Evolutionary conservation across 2,113 vertebrate genomes (phyloP).

Genomic region (Aptenodytes forsteri): DNA sequence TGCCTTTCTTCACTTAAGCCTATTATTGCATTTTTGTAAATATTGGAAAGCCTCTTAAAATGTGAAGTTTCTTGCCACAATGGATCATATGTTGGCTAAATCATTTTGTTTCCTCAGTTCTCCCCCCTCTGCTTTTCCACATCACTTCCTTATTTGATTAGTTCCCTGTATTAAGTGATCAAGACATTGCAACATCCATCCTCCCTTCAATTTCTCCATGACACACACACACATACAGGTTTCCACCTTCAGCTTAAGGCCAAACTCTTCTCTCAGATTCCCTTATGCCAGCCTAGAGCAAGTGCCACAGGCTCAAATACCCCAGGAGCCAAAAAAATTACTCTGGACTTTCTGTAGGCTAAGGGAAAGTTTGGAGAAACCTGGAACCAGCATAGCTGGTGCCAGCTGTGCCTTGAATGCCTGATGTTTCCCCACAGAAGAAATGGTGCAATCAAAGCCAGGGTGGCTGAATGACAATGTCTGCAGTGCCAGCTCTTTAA

Average conservation of each 20-base stretch:
- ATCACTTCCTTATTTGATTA: neutral
- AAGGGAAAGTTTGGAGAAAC: neutral
- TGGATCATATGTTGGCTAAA: neutral
- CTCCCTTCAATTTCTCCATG: neutral
- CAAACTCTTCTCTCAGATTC: neutral
- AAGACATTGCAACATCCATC: neutral
- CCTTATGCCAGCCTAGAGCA: neutral
- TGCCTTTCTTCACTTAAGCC: conserved; percentile 21
- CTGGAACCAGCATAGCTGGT: neutral
- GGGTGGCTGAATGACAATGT: neutral
- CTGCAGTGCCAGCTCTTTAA: neutral
- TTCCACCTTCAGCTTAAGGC: neutral
- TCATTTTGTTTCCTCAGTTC: neutral
- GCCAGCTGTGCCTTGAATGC: neutral
- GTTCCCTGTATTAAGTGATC: neutral
- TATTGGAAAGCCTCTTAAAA: conserved; percentile 34
- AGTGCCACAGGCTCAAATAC: neutral
- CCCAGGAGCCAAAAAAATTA: neutral
- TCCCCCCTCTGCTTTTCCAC: neutral
- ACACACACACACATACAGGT: neutral
- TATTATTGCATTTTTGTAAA: conserved; percentile 41
- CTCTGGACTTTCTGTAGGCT: neutral
- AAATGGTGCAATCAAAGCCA: neutral
- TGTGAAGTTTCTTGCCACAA: neutral
- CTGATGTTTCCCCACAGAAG: neutral